A percentile compares a stretch with the other conserved stretches of the same genome.
phyloP scores from a whole-genome alignment of 2,888 invertebrate genomes.

The Brenthis hecate region DNA sequence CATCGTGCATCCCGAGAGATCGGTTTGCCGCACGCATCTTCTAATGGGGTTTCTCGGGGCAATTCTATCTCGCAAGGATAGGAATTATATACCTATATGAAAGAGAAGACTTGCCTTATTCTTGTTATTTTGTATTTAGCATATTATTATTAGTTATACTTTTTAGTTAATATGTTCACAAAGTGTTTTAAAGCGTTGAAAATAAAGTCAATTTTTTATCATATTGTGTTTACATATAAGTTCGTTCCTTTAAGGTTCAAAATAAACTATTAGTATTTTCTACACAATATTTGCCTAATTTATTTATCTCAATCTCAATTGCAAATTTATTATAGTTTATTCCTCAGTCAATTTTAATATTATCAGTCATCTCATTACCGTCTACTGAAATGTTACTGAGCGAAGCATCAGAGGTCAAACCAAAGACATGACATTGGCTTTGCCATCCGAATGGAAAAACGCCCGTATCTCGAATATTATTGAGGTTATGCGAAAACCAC shows the following conservation, averaged over 20 bases:
- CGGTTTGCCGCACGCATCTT: slow-evolving; percentile 37
- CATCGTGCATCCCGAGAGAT: slow-evolving; percentile 52
- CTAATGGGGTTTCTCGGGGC: slow-evolving; percentile 11
- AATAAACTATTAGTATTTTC: too few species aligned
- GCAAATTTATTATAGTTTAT: background rate
- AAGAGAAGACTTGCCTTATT: background rate
- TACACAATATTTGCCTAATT: background rate
- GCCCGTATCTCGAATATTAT: slow-evolving; percentile 41
- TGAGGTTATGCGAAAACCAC: slow-evolving; percentile 29
- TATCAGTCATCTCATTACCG: slow-evolving; percentile 24
- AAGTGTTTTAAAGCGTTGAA: too few species aligned
- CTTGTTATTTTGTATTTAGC: too few species aligned
- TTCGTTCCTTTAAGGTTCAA: too few species aligned
- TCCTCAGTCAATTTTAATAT: slow-evolving; percentile 18
- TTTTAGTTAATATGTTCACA: too few species aligned
- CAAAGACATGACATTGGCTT: slow-evolving; percentile 35
- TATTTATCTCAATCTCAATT: slow-evolving; percentile 4
- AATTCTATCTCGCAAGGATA: background rate
- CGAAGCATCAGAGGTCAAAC: slow-evolving; percentile 39
- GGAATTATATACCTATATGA: background rate
- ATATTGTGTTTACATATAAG: too few species aligned
- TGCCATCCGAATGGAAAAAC: slow-evolving; percentile 37
- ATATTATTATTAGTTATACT: too few species aligned
- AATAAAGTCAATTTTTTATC: too few species aligned
- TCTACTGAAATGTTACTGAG: slow-evolving; percentile 22